Evolutionary conservation across 2,888 invertebrate genomes (phyloP), one percentile per base, ranked within the genome.

Genomic region (Acanthacorydalis orientalis): DNA sequence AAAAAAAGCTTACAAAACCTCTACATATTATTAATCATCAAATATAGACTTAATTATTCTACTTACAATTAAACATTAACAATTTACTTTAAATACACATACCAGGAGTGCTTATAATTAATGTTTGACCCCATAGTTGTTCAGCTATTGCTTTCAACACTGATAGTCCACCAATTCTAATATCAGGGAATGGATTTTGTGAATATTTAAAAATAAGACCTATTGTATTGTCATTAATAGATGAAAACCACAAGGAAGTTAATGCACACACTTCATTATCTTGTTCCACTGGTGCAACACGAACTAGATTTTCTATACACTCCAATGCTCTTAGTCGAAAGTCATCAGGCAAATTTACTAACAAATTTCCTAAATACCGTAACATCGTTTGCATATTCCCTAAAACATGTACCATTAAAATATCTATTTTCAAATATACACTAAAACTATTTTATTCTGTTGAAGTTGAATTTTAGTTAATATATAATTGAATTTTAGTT

Each of bases 101-200:
- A 67, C 86, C 84, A 55, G 87, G 82, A 49, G 77, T 76, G 53
- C 71, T 68, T 53, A 76, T 78, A 34, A 90, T 77, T 46, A 78
- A 70, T 53, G 78, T 74, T 59, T 86, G 80, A 15, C 89, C 91
- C 91, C 91, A 93, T 1, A 68, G 65, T 59, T 84, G 83, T 49
- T 70, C 65, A 15, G 82, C 78, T 12, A 90, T 59, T 1, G 79
- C 72, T 53, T 73, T 71, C 41, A 91, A 62, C 32, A 88, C 67
- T 12, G 70, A 68, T 41, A 87, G 68, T 15, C 81, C 78, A 12
- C 82, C 77, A 49, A 77, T 59, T 58, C 80, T 78, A 12, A 90
- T 71, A 54, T 92, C 91, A 1, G 76, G 68, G 59, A 92, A 91
- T 7, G 92, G 91, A 64, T 83, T 86, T 51, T 78, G 78, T 0